A percentile compares a stretch with the other conserved stretches of the same genome.
Conservation (phyloP, 2,888 invertebrate genomes). For the Drosophila meridionalis region DNA sequence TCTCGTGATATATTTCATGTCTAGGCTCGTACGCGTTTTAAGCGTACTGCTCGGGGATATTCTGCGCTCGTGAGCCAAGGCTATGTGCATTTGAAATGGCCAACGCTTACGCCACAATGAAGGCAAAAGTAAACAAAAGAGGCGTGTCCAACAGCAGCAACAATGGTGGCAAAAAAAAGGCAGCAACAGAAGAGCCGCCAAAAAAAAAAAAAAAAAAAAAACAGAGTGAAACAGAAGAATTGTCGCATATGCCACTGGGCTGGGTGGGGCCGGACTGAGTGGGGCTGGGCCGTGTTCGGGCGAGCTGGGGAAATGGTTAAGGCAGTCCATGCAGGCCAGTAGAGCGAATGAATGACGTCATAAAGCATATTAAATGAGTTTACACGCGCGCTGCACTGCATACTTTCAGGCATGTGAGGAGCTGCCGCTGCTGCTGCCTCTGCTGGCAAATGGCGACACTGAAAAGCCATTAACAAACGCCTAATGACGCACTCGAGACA, state of each 20-base stretch:
- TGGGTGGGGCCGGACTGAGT: constrained; percentile 2
- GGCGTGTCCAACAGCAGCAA: constrained; percentile 53
- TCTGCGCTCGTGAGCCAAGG: constrained; percentile 52
- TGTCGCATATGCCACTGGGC: constrained; percentile 37
- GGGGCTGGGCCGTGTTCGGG: constrained; percentile 6
- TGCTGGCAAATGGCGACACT: constrained; percentile 64
- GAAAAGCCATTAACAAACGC: constrained; percentile 81
- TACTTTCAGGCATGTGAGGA: constrained; percentile 50
- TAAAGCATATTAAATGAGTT: constrained; percentile 77
- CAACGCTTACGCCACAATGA: constrained; percentile 65
- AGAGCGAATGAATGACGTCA: constrained; percentile 71
- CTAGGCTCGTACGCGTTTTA: constrained; percentile 20
- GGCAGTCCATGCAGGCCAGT: constrained; percentile 27
- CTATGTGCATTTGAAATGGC: constrained; percentile 73
- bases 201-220: constrained; percentile 19
- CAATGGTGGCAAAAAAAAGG: constrained; percentile 29
- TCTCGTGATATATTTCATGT: constrained; percentile 17
- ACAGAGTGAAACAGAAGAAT: constrained; percentile 30
- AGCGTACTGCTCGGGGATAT: constrained; percentile 33
- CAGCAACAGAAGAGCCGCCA: constrained; percentile 29
- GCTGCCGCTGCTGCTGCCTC: constrained; percentile 12
- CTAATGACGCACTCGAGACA: constrained; percentile 75
- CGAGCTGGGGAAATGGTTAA: constrained; percentile 46
- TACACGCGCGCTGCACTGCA: constrained; percentile 55
- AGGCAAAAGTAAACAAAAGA: constrained; percentile 63